Conservation (phyloP, 2,797 vertebrate genomes). For the Cossypha niveicapilla region DNA sequence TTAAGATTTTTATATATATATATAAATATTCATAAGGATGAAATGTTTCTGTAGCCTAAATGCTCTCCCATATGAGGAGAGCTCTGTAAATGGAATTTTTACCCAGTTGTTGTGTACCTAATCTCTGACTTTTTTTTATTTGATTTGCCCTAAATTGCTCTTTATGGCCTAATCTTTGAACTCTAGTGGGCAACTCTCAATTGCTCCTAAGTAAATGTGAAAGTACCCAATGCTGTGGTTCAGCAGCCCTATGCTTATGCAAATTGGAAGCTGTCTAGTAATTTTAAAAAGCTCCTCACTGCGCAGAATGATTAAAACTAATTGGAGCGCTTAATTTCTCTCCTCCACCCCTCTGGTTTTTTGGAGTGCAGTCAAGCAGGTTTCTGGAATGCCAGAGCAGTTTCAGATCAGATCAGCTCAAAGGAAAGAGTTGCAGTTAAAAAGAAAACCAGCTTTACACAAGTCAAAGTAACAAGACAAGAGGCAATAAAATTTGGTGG, state of each 20-base stretch:
- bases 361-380: slow-evolving; percentile 57
- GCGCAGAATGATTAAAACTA: slow-evolving; percentile 64
- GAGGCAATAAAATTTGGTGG: not conserved
- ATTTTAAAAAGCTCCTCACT: slow-evolving; percentile 53
- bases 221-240: slow-evolving; percentile 7
- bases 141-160: slow-evolving; percentile 19
- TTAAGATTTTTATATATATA: not conserved
- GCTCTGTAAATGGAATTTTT: slow-evolving; percentile 12
- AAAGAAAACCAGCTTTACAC: slow-evolving; percentile 10
- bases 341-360: slow-evolving; percentile 44
- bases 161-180: slow-evolving; percentile 51
- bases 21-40: not conserved
- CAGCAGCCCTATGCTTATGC: slow-evolving; percentile 34
- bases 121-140: not conserved
- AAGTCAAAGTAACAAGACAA: not conserved
- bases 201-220: slow-evolving; percentile 15
- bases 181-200: not conserved
- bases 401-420: slow-evolving; percentile 47
- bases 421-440: slow-evolving; percentile 1
- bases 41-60: not conserved
- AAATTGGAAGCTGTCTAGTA: slow-evolving; percentile 53
- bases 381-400: slow-evolving; percentile 51
- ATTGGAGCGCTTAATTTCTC: slow-evolving; percentile 68
- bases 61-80: not conserved
- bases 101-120: not conserved